Evolutionary conservation across 2,888 invertebrate genomes (phyloP).

Genomic region (Oscheius sp.): DNA sequence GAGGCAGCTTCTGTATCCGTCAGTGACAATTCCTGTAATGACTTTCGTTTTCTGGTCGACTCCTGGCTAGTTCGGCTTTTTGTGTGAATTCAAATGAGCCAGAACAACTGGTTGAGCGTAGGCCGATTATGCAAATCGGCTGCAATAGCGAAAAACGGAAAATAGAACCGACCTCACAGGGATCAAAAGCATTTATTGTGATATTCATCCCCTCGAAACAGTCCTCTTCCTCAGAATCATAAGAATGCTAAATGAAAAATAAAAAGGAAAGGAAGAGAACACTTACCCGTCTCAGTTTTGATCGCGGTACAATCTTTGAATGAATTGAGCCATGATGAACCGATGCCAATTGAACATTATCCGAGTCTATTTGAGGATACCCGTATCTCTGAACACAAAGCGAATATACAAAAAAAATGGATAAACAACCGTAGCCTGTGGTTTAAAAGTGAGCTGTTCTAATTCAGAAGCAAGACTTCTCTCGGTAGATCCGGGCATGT

Average conservation of each 20-base stretch:
- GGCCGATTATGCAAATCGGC: conserved; percentile 35
- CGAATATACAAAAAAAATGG: too few species aligned
- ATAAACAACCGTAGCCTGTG: conserved; percentile 43
- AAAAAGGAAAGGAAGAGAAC: background rate
- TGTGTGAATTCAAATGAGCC: conserved; percentile 14
- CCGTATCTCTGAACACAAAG: conserved; percentile 54
- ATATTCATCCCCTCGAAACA: conserved; percentile 68
- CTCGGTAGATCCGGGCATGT: conserved; percentile 45
- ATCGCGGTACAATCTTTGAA: conserved; percentile 26
- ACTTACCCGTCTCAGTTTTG: conserved; percentile 21
- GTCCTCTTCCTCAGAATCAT: conserved; percentile 54
- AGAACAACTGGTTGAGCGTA: conserved; percentile 19
- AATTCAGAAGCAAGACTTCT: conserved; percentile 59
- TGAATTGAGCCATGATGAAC: conserved; percentile 37
- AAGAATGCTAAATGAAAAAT: background rate
- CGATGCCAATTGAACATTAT: conserved; percentile 53
- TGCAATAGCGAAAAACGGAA: conserved; percentile 10
- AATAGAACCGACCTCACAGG: conserved; percentile 56
- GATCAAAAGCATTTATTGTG: conserved; percentile 68
- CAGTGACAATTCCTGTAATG: conserved; percentile 63
- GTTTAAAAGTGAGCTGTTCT: conserved; percentile 60
- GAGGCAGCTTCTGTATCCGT: conserved; percentile 60
- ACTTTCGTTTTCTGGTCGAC: background rate
- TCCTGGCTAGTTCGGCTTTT: conserved; percentile 27
- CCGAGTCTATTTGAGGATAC: conserved; percentile 59